A percentile compares a stretch with the other conserved stretches of the same genome.
Conservation (phyloP, 1,140 invertebrate species). For the Lucilia sericata region DNA sequence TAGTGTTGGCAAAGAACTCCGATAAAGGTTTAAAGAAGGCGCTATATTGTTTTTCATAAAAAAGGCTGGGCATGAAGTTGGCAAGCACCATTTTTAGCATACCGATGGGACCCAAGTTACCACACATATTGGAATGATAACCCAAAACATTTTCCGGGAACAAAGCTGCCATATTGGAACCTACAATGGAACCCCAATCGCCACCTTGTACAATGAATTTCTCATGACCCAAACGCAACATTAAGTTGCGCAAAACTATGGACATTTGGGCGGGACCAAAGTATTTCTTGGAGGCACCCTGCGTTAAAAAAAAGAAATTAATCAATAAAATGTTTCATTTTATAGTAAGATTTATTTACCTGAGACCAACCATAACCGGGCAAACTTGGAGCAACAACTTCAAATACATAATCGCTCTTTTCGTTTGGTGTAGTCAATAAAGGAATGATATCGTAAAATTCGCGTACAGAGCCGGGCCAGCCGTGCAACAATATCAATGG, state of each 20-base stretch:
- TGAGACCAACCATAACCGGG: constrained; percentile 90
- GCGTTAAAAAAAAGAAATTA: constrained; percentile 1
- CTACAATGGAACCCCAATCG: constrained; percentile 82
- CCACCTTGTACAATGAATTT: constrained; percentile 86
- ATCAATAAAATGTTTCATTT: background rate
- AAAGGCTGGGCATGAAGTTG: constrained; percentile 70
- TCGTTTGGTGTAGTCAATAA: constrained; percentile 73
- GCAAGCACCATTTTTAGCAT: constrained; percentile 51
- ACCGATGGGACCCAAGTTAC: constrained; percentile 50
- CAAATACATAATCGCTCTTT: constrained; percentile 78
- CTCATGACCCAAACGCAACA: constrained; percentile 81
- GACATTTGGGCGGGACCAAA: constrained; percentile 75
- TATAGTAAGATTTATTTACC: constrained; percentile 60
- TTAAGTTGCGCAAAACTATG: constrained; percentile 84
- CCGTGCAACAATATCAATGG: constrained; percentile 86
- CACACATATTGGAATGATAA: constrained; percentile 77
- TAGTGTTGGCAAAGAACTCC: constrained; percentile 67
- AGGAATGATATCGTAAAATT: constrained; percentile 87
- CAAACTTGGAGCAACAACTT: constrained; percentile 83
- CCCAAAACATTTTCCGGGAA: constrained; percentile 77
- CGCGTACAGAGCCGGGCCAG: constrained; percentile 90
- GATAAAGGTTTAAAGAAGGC: constrained; percentile 75
- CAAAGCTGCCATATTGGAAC: constrained; percentile 72
- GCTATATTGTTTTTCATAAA: constrained; percentile 71
- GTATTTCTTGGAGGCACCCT: constrained; percentile 74